Evolutionary conservation across 2,888 invertebrate species (phyloP), one percentile per base, ranked within the genome.

Genomic region (Chloroclysta siterata): DNA sequence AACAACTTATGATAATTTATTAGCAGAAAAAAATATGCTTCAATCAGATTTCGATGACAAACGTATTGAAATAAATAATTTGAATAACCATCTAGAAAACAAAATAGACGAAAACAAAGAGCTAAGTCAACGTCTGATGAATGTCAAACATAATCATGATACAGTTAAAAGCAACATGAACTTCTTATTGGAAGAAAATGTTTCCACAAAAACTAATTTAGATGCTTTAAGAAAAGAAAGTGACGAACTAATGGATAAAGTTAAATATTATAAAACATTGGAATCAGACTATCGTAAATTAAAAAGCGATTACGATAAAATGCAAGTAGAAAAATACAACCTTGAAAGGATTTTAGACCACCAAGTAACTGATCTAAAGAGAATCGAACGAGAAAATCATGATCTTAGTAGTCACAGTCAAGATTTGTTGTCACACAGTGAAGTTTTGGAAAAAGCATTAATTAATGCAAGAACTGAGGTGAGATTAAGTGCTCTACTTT

Each of bases 391-490:
- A 53, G 82, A 89, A 71, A 89, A 88, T 58, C 55, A 42, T 29
- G 74, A 82, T 53, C 75, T 90, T 53, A 72, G 80, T 29, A 74
- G 68, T 58, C 78, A 84, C 65, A 86, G 75, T 70, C 72, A 79
- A 68, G 74, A 79, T 55, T 74, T 89, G 66, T 57, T 85, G 17
- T 55, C 66, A 29, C 80, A 87, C 36, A 87, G 75, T 64, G 80
- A 87, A 72, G 78, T 81, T 58, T 77, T 92, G 64, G 88, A 91
- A 74, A 80, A 78, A 63, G 76, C 83, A 58, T 77, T 91, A 53
- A 77, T 85, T 41, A 75, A 69, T 56, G 76, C 83, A 50, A 83
- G 85, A 69, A 81, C 78, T 53, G 79, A 89, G 87, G 92, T 91
- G 73, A 68, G 44, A 52, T 2, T 39, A 6, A 17, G 14, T 39